Base-by-base conservation (phyloP, 2,888 invertebrate genomes). In the Dolichomitus sp. region DNA sequence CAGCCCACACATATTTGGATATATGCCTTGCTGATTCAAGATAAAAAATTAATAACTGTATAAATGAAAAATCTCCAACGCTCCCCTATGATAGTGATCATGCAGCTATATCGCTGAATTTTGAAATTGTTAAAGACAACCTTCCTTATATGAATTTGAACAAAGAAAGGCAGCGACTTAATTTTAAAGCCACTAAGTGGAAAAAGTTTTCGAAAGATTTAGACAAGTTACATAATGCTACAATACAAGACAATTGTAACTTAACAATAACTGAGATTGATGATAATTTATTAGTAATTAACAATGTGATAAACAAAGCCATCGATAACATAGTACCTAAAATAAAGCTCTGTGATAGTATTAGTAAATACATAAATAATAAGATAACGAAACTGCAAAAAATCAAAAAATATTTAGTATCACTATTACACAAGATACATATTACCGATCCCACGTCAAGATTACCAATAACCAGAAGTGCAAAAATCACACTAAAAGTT, bases 11-110 rank as follows among this genome's bases (percentile, higher is more conserved):
- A 1, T 65, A 27, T 7, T n/a, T 75, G 0, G 75, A 75, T 6
- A 42, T 65, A 2, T 50, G 75, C n/a, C 45, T 76, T 14, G 45
- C 54, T 0, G 66, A 54, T 40, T 17, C 52, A 0, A 66, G 75
- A 30, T 9, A 66, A 0, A 33, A 27, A 1, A 6, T 37, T 27
- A 6, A 19, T 6, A 54, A 76, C 30, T 14, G 7, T 1, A 23
- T 23, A 2, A 23, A 40, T 11, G 66, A 37, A 14, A 76, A 66
- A 66, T 4, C 65, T 1, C 17, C 6, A 23, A 54, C 40, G 2
- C 37, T 65, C 7, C 66, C 75, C 14, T 76, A 76, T 33, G 75
- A 76, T 27, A 76, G 66, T 6, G 75, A 76, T 6, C 66, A 76
- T 7, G 5, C 50, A 4, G 66, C 75, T 5, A 40, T 76, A 17